Conservation (phyloP, 2,888 invertebrate genomes). For the Andrena camellia region DNA sequence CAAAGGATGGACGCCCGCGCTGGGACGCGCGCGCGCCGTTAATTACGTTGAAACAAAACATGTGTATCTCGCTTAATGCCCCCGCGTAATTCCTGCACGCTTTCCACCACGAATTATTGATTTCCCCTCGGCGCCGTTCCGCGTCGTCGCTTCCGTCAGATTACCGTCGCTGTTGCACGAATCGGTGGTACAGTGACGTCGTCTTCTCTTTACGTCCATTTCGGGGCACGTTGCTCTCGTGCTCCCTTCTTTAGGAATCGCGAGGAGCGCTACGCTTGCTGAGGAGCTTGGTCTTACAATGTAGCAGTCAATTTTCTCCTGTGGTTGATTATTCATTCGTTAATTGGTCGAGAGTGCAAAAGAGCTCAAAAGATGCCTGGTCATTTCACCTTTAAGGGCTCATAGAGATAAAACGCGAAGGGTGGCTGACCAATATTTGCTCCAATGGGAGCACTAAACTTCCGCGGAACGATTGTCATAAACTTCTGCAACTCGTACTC, state of each 20-base stretch:
- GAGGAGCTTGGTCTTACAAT: background rate
- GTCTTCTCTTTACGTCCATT: background rate
- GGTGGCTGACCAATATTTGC: constrained; percentile 3
- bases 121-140: background rate
- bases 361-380: background rate
- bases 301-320: background rate
- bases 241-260: too few relatives aligned
- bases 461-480: constrained; percentile 9
- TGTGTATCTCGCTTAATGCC: constrained; percentile 10
- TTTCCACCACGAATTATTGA: constrained; percentile 25
- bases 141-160: background rate
- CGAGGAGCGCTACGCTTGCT: too few relatives aligned
- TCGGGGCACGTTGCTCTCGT: too few relatives aligned
- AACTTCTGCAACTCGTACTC: constrained; percentile 2
- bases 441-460: constrained; percentile 2
- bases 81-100: background rate
- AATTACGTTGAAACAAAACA: constrained; percentile 53
- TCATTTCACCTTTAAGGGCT: background rate
- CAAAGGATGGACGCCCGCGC: constrained; percentile 19
- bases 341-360: background rate
- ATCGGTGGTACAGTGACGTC: background rate
- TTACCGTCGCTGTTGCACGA: background rate
- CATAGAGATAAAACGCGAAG: constrained; percentile 4
- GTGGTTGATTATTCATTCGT: background rate
- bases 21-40: constrained; percentile 6